Conservation (phyloP, 2,888 invertebrate species). For the Leptinotarsa rubiginosa region DNA sequence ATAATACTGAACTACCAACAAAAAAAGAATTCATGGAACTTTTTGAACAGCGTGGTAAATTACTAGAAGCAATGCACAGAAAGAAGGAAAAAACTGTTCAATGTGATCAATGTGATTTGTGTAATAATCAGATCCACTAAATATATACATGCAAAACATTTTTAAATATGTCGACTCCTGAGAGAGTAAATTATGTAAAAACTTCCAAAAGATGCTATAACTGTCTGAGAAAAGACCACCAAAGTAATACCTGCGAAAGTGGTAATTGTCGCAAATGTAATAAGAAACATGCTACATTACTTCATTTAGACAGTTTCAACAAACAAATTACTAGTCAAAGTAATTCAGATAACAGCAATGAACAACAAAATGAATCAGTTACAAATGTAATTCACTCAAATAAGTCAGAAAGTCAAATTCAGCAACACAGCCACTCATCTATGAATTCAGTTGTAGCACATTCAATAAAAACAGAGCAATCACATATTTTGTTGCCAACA, state of each 20-base stretch:
- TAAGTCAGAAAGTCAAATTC: too few species aligned
- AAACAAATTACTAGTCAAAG: neutral
- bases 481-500: neutral
- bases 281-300: neutral
- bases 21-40: neutral
- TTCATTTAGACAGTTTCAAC: conserved; percentile 1
- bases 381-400: neutral
- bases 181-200: neutral
- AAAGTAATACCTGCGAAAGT: neutral
- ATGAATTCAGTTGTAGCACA: neutral
- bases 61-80: neutral
- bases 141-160: neutral
- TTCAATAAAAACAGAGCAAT: neutral
- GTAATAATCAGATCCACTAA: neutral
- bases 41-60: neutral
- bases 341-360: neutral
- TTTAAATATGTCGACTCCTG: neutral
- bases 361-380: neutral
- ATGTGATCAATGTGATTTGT: neutral
- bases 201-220: neutral
- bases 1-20: neutral
- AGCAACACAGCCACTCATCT: neutral
- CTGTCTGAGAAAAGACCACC: conserved; percentile 5
- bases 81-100: neutral
- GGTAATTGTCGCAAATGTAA: neutral